These are phyloP conservation scores for Tamandua tetradactyla DNA, from an alignment of 2,797 vertebrate genomes.

Conservation along the genomic window DNA sequence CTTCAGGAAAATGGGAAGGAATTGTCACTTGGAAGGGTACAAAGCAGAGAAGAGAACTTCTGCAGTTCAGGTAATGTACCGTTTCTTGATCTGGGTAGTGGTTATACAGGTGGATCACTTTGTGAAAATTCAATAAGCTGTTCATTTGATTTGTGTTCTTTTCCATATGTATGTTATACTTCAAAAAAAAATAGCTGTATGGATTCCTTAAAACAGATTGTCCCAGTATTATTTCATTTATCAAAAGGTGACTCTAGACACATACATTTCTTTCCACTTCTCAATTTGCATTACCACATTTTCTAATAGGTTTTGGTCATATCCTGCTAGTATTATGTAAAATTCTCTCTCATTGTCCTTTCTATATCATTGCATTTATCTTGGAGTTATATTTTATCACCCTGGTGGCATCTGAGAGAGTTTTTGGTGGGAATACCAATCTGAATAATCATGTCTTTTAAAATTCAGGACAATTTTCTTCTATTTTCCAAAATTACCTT, in stretches of 20 bases:
- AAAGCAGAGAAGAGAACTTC: not conserved
- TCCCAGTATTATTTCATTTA: not conserved
- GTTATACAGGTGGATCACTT: not conserved
- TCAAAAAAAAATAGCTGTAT: not conserved
- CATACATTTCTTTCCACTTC: not conserved
- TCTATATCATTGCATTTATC: not conserved
- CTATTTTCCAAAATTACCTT: slow-evolving; percentile 5
- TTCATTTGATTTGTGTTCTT: not conserved
- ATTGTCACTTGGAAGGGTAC: not conserved
- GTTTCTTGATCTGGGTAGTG: not conserved
- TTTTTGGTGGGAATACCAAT: slow-evolving; percentile 21
- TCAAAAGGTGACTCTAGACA: not conserved
- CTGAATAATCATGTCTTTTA: not conserved
- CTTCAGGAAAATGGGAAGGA: not conserved
- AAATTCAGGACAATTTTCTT: slow-evolving; percentile 9
- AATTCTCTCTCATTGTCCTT: not conserved
- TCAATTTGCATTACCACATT: not conserved
- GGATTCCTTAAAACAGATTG: not conserved
- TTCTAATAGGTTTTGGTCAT: not conserved
- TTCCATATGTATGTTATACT: not conserved
- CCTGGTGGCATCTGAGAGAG: not conserved
- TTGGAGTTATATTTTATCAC: not conserved
- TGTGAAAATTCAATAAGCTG: not conserved
- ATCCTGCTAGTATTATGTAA: not conserved
- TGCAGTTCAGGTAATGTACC: not conserved